Evolutionary conservation across 2,797 vertebrate genomes (phyloP).

Genomic region (Rhinoraja longicauda): DNA sequence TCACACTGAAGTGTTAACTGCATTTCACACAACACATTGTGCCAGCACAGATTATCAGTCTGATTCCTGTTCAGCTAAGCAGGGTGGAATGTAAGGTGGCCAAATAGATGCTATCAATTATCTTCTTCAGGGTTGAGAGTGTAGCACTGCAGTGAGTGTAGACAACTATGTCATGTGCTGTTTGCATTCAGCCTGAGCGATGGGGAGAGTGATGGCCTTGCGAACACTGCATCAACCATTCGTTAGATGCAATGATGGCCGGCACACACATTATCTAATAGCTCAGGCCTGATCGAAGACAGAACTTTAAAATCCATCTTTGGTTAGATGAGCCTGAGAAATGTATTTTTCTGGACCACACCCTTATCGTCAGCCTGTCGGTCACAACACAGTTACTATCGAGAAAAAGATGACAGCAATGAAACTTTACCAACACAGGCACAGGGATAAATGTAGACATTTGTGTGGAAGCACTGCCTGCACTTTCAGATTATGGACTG

Average conservation of each 20-base stretch:
- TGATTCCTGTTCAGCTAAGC: neutral
- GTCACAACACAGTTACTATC: too few species aligned
- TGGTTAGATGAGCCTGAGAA: neutral
- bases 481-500: too few species aligned
- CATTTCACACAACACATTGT: neutral
- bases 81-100: neutral
- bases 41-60: neutral
- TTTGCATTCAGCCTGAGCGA: neutral
- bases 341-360: too few species aligned
- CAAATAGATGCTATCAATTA: neutral
- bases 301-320: neutral
- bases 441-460: too few species aligned
- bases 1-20: slow-evolving; percentile 12
- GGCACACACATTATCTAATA: neutral
- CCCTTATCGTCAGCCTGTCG: neutral
- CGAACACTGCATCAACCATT: neutral
- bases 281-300: neutral
- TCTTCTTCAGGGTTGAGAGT: neutral
- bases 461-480: too few species aligned
- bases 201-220: neutral
- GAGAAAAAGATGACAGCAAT: too few species aligned
- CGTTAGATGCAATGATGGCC: neutral
- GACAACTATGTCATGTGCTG: neutral
- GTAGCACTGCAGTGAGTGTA: neutral
- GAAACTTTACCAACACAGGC: too few species aligned